phyloP scores from a whole-genome alignment of 2,113 vertebrate species.

The Anarrhichthys ocellatus region DNA sequence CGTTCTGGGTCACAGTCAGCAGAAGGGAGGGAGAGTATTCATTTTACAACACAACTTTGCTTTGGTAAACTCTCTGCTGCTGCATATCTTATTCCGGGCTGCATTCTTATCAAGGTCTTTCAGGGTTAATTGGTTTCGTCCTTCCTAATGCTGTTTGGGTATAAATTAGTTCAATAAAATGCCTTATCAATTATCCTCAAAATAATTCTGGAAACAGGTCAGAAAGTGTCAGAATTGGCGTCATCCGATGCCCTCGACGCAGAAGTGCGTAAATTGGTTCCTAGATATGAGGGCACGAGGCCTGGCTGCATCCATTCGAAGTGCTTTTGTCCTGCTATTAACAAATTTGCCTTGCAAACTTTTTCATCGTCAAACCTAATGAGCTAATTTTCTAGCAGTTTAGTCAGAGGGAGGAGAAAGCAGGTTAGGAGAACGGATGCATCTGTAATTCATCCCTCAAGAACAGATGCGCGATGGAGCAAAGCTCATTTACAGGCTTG shows the following conservation, averaged over 20 bases:
- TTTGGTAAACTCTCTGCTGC: conserved; percentile 27
- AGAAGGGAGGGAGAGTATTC: conserved; percentile 8
- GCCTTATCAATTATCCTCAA: conserved; percentile 8
- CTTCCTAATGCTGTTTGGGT: conserved; percentile 8
- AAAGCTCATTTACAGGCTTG: conserved; percentile 66
- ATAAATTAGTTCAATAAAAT: conserved; percentile 12
- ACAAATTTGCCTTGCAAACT: conserved; percentile 43
- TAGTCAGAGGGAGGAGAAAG: conserved; percentile 58
- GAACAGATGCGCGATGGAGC: conserved; percentile 54
- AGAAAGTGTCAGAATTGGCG: not conserved
- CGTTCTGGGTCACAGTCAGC: conserved; percentile 72
- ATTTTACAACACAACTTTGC: conserved; percentile 42
- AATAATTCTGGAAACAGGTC: conserved; percentile 11
- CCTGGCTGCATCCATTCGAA: not conserved
- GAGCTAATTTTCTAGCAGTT: conserved; percentile 44
- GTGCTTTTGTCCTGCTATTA: conserved; percentile 15
- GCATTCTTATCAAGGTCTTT: conserved; percentile 7
- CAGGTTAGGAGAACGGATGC: conserved; percentile 56
- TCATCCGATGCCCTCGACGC: not conserved
- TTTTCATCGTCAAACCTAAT: conserved; percentile 23
- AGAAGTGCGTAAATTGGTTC: not conserved
- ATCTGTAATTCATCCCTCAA: conserved; percentile 66
- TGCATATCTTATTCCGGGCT: not conserved
- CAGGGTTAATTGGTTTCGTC: conserved; percentile 6
- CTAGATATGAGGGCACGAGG: not conserved